Evolutionary conservation across 2,113 vertebrate species (phyloP).

Genomic region (Laterallus jamaicensis): DNA sequence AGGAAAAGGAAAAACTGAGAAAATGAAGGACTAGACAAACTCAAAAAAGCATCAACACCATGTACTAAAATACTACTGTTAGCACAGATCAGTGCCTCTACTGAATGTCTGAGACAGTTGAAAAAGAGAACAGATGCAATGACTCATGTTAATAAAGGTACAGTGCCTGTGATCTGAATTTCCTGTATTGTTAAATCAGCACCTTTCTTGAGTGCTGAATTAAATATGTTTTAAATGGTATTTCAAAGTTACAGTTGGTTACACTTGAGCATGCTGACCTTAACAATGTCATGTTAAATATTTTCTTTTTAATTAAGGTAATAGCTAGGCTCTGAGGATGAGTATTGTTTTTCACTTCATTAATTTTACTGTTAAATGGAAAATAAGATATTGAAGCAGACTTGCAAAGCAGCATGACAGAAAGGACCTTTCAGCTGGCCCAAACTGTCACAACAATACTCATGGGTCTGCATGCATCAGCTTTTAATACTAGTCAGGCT

Average conservation of each 20-base stretch:
- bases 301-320: slow-evolving; percentile 46
- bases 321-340: background rate
- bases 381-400: background rate
- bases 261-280: background rate
- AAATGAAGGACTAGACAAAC: background rate
- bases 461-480: background rate
- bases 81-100: background rate
- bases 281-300: slow-evolving; percentile 12
- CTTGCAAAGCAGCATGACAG: background rate
- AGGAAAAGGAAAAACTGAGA: background rate
- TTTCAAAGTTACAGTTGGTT: slow-evolving; percentile 40
- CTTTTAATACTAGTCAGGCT: background rate
- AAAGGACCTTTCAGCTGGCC: background rate
- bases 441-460: background rate
- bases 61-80: background rate
- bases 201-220: background rate
- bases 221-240: background rate
- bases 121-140: slow-evolving; percentile 34
- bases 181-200: slow-evolving; percentile 22
- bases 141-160: slow-evolving; percentile 19
- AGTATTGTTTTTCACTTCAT: background rate
- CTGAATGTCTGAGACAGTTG: background rate
- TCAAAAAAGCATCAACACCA: background rate
- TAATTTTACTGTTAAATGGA: slow-evolving; percentile 23
- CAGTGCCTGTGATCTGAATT: background rate